A percentile compares a stretch with the other conserved stretches of the same genome.
These are phyloP conservation scores for Drosophila borborema DNA, from an alignment of 2,888 invertebrate species.

Conservation along the genomic window DNA sequence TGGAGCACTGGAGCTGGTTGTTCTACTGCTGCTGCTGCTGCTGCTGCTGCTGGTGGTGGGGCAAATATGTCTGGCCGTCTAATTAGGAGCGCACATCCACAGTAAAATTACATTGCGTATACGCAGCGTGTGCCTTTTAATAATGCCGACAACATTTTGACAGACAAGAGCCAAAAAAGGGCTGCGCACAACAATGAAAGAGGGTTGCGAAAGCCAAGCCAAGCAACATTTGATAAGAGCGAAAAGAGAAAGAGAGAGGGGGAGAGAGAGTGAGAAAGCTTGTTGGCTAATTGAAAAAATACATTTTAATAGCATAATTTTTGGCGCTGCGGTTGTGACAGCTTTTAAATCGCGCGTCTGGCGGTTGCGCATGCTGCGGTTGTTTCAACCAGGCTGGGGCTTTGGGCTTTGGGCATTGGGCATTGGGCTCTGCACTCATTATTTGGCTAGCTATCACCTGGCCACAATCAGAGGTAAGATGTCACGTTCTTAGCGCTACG, in stretches of 20 bases:
- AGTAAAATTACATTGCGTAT: slow-evolving; percentile 53
- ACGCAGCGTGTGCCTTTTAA: slow-evolving; percentile 57
- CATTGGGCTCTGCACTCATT: neutral
- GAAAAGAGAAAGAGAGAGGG: neutral
- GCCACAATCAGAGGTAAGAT: slow-evolving; percentile 34
- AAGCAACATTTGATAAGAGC: slow-evolving; percentile 1
- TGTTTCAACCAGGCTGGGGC: neutral
- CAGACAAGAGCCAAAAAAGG: slow-evolving; percentile 36
- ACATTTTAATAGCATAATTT: slow-evolving; percentile 72
- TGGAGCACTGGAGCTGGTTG: neutral
- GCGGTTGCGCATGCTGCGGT: slow-evolving; percentile 29
- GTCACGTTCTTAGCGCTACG: slow-evolving; percentile 36
- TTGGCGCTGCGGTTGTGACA: slow-evolving; percentile 37
- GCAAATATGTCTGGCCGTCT: slow-evolving; percentile 62
- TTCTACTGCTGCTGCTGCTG: neutral
- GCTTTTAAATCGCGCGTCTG: slow-evolving; percentile 22
- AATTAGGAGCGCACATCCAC: slow-evolving; percentile 59
- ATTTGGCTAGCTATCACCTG: slow-evolving; percentile 48
- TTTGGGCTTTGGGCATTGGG: neutral
- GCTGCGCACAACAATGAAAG: slow-evolving; percentile 7
- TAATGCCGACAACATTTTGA: slow-evolving; percentile 57
- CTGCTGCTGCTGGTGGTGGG: neutral
- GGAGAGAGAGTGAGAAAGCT: neutral
- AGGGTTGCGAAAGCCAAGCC: slow-evolving; percentile 3
- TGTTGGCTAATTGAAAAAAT: slow-evolving; percentile 66